Evolutionary conservation across 1,140 invertebrate genomes (phyloP).

Genomic region (Microplitis mediator): DNA sequence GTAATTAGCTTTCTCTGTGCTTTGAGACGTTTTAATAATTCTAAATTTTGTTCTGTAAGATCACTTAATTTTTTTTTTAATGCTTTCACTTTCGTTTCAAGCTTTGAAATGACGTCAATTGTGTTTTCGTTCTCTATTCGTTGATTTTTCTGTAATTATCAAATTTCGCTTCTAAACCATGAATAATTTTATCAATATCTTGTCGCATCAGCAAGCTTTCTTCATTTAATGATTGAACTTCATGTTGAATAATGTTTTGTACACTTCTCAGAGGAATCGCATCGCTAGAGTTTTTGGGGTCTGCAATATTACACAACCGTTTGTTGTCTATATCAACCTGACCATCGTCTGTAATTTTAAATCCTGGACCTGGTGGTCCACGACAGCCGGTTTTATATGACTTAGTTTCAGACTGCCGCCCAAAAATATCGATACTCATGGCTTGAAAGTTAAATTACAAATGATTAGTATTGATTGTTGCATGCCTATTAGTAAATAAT

Average conservation of each 20-base stretch:
- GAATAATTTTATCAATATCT: too few species aligned
- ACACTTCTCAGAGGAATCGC: background rate
- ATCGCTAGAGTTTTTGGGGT: background rate
- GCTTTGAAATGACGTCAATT: too few species aligned
- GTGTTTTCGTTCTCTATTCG: too few species aligned
- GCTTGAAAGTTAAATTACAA: background rate
- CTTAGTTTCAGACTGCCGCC: background rate
- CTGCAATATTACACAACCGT: background rate
- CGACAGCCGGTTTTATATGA: background rate
- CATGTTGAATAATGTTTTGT: background rate
- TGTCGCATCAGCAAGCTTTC: too few species aligned
- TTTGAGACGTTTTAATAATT: background rate
- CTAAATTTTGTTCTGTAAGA: background rate
- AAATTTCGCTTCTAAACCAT: too few species aligned
- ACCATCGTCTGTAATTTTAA: constrained; percentile 17
- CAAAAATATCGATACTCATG: constrained; percentile 30
- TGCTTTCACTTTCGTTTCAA: too few species aligned
- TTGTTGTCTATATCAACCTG: constrained; percentile 21
- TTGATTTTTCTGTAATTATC: too few species aligned
- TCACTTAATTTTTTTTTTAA: too few species aligned
- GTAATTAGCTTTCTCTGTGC: background rate
- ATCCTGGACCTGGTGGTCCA: constrained; percentile 8
- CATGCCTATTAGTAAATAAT: constrained; percentile 7
- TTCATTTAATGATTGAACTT: too few species aligned
- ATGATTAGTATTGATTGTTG: background rate